Percentiles rank a stretch among this genome's conserved stretches.
These are phyloP conservation scores for Shargacucullia verbasci DNA, from an alignment of 2,888 invertebrate species.

Conservation along the genomic window DNA sequence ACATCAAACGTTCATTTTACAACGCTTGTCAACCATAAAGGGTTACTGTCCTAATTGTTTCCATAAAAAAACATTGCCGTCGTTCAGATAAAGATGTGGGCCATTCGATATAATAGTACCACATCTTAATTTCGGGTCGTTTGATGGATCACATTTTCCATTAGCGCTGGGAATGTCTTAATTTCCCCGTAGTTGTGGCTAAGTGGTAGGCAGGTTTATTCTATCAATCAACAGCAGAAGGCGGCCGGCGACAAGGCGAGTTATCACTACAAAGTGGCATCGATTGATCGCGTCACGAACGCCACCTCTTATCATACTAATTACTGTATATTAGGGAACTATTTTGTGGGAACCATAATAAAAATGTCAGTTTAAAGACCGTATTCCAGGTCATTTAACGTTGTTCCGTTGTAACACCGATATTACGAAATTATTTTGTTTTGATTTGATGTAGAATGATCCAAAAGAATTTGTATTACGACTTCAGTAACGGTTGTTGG, in stretches of 20 bases:
- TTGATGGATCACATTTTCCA: constrained; percentile 83
- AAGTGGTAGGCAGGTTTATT: constrained; percentile 77
- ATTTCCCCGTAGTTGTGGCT: constrained; percentile 75
- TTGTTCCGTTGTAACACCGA: constrained; percentile 26
- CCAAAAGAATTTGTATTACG: constrained; percentile 39
- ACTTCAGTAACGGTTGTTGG: constrained; percentile 50
- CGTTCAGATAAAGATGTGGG: constrained; percentile 73
- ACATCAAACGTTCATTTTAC: constrained; percentile 62
- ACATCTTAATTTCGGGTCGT: constrained; percentile 76
- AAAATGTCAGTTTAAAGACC: constrained; percentile 51
- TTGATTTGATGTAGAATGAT: constrained; percentile 33
- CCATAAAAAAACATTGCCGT: constrained; percentile 72
- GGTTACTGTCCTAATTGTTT: constrained; percentile 69
- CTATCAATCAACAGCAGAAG: constrained; percentile 75
- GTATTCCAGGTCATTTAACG: constrained; percentile 26
- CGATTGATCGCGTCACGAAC: constrained; percentile 78
- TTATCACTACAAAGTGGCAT: constrained; percentile 79
- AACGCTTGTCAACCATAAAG: constrained; percentile 61
- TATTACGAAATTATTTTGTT: constrained; percentile 30
- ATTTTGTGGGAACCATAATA: constrained; percentile 59
- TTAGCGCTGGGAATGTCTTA: constrained; percentile 80
- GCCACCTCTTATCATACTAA: constrained; percentile 79
- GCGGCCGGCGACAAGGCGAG: constrained; percentile 63
- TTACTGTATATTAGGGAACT: constrained; percentile 62
- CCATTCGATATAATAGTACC: constrained; percentile 58